Evolutionary conservation across 1,140 invertebrate species (phyloP), one percentile per base, ranked within the genome.

Genomic region (Drosophila yakuba): DNA sequence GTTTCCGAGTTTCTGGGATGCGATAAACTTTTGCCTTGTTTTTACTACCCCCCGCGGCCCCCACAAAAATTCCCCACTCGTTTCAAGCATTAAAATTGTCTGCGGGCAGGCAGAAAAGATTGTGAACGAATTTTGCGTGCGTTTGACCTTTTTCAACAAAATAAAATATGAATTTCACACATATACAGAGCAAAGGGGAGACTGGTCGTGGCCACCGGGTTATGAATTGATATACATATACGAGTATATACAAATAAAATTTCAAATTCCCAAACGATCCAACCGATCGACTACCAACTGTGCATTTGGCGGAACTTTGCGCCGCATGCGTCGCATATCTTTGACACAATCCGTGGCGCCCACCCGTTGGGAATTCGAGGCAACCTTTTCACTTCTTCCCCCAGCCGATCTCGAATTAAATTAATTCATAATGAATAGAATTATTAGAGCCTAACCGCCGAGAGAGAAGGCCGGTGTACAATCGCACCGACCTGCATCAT

Each of bases 291-390:
- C 83, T 79, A 83, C 83, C 83, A 86, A 86, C 83, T 86, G 83
- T 86, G 83, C 83, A 86, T 89, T 86, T 89, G 84, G 83, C 84
- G 83, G 83, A 86, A 86, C 83, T 86, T 86, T 83, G 79, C 79
- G 75, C 83, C 83, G 67, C 83, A 86, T 89, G 83, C 83, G 83
- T 88, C 84, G 83, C 84, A 83, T 86, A 86, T 86, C 83, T 86
- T 86, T 86, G 83, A 86, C 83, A 86, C 83, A 86, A 86, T 86
- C 83, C 83, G 83, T 88, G 83, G 83, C 83, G 84, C 80, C 83
- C 83, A 78, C 83, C 83, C 83, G 84, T 79, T 58, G 83, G 56
- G 79, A 80, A 56, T 77, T 80, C 79, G 84, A 86, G 75, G 83
- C 79, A 86, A 88, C 84, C 82, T 88, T 86, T 86, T 82, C 51